These are phyloP conservation scores for Kuschelorhynchus macadamiae DNA, from an alignment of 2,888 invertebrate genomes.

Conservation along the genomic window DNA sequence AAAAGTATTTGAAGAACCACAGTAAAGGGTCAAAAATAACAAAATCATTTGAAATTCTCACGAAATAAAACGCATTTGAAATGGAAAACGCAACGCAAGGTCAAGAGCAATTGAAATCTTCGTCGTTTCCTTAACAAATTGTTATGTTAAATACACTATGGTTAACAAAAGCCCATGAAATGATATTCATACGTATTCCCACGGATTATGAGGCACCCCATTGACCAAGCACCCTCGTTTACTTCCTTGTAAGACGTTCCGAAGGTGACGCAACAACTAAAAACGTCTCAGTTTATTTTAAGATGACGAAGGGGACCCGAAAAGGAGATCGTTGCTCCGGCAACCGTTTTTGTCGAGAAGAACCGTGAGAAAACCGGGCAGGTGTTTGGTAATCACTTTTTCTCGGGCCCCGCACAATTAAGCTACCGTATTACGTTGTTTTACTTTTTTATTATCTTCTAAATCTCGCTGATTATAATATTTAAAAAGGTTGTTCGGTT, in stretches of 20 bases:
- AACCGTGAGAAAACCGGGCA: constrained; percentile 66
- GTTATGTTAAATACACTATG: too few relatives aligned
- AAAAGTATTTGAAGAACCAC: too few relatives aligned
- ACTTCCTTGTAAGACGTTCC: constrained; percentile 35
- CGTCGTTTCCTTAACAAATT: too few relatives aligned
- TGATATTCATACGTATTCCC: too few relatives aligned
- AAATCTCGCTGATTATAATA: constrained; percentile 52
- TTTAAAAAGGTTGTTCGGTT: constrained; percentile 45
- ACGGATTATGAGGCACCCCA: constrained; percentile 10
- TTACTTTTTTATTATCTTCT: constrained; percentile 50
- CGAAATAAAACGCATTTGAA: too few relatives aligned
- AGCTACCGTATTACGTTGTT: constrained; percentile 65
- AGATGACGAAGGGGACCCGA: constrained; percentile 20
- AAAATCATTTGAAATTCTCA: too few relatives aligned
- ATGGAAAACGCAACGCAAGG: too few relatives aligned
- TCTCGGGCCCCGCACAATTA: constrained; percentile 62
- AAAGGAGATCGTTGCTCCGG: constrained; percentile 13
- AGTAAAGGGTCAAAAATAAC: too few relatives aligned
- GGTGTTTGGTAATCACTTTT: constrained; percentile 66
- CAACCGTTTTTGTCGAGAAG: constrained; percentile 27
- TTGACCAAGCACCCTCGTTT: constrained; percentile 14
- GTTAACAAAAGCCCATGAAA: too few relatives aligned
- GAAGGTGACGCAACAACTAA: too few relatives aligned
- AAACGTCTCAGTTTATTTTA: constrained; percentile 50
- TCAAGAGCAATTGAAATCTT: too few relatives aligned